Base-by-base conservation (phyloP, 2,113 vertebrate genomes). In the Tauraco erythrolophus region DNA sequence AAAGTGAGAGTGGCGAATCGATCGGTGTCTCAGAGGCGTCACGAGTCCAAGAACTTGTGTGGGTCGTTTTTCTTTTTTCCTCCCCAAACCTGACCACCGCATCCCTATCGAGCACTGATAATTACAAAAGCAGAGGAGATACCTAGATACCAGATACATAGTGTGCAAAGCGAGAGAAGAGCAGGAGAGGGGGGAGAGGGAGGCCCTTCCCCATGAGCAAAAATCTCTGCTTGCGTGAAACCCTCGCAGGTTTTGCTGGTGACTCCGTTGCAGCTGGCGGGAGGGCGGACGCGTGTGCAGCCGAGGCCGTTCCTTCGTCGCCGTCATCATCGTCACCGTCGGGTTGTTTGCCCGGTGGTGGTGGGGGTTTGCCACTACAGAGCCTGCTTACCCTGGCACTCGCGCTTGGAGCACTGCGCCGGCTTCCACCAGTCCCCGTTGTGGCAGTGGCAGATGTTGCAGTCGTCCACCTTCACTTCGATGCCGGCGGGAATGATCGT, bases 391-490 rank as follows among this genome's bases (percentile, higher is more conserved):
- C 99, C 99, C 98, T 99, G 99, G 98, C 99, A 99, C 96, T 99
- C 99, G 0, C 99, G 98, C 96, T 99, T 99, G 97, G 99, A 99
- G 96, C 99, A 99, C 98, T 99, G 99, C 7, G 99, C 99, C 1
- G 99, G 99, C 96, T 99, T 99, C 99, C 99, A 99, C 99, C 99
- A 99, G 98, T 99, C 99, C 95, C 99, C 99, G 46, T 99, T 99
- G 98, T 99, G 99, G 98, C 99, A 99, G 96, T 99, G 99, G 98
- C 99, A 99, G 98, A 99, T 99, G 98, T 99, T 99, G 98, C 99
- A 99, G 97, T 99, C 99, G 85, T 99, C 99, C 98, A 99, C 99
- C 98, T 99, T 99, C 94, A 99, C 99, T 97, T 99, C 99, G 54
- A 99, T 99, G 97, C 99, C 99, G 56, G 99, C 99, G 17, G 99